Base-by-base conservation (phyloP, 2,797 vertebrate genomes). In the Megaceryle alcyon region DNA sequence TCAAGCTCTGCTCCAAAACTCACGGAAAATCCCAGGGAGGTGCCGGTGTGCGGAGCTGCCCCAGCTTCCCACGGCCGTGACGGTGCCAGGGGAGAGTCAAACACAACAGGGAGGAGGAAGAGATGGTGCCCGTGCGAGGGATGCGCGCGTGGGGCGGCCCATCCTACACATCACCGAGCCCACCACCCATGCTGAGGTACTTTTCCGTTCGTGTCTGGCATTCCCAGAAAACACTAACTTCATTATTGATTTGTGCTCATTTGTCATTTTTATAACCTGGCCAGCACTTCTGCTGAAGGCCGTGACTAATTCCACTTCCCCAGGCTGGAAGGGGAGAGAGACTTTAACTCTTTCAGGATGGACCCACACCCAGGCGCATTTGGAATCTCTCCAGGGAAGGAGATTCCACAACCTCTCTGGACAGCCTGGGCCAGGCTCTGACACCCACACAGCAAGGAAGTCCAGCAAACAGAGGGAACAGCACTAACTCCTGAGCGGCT, bases 241-340 rank as follows among this genome's bases (percentile, higher is more conserved):
- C 86, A 18, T 86, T 96, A 95, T 72, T 92, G 94, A 94, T 88
- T 90, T 57, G 70, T 53, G 77, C 90, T 95, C 91, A 0, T 97
- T 91, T 95, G 90, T 97, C 96, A 96, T 94, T 90, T 96, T 95
- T 96, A 97, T 90, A 94, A 95, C 93, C 96, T 89, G 88, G 63
- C 93, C 78, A 92, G 96, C 95, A 64, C 95, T 96, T 76, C 75
- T 70, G 26, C 84, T 93, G 94, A 94, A 83, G 82, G 94, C 93
- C 29, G n/a, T 96, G 96, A 96, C 96, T 95, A 95, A 97, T 97
- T 54, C 87, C 84, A 95, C 92, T 94, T 96, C 91, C 88, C 90
- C 51, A 31, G n/a, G 85, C 84, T 90, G 63, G 43, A 65, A 78
- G 35, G 81, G 83, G 64, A 0, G 15, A 82, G 70, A 82, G 61